A percentile compares a stretch with the other conserved stretches of the same genome.
Conservation (phyloP, 2,888 invertebrate genomes). For the Lasioglossum pauxillum region DNA sequence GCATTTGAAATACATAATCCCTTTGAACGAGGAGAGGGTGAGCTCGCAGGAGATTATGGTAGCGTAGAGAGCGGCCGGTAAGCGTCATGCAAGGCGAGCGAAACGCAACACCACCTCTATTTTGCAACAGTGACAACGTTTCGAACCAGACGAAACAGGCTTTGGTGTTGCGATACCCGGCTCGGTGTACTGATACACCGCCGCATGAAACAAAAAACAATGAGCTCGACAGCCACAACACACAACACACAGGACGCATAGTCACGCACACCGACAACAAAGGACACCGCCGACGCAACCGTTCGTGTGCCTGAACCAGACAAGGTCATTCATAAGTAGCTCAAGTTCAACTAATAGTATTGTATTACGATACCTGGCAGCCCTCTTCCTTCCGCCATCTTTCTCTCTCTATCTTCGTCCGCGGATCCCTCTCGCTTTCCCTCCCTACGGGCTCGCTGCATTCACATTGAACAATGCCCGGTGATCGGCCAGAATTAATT, state of each 20-base stretch:
- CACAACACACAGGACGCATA: slow-evolving; percentile 44
- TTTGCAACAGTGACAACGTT: slow-evolving; percentile 48
- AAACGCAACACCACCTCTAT: slow-evolving; percentile 44
- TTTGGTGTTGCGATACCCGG: slow-evolving; percentile 48
- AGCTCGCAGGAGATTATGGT: neutral
- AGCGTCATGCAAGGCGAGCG: neutral
- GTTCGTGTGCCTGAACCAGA: slow-evolving; percentile 62
- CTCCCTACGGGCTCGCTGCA: slow-evolving; percentile 19
- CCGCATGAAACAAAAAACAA: slow-evolving; percentile 30
- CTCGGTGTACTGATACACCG: slow-evolving; percentile 29
- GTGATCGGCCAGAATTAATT: neutral
- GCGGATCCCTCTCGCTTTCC: slow-evolving; percentile 25
- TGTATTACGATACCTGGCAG: slow-evolving; percentile 76
- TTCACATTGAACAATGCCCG: slow-evolving; percentile 24
- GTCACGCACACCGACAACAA: slow-evolving; percentile 42
- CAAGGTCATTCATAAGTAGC: slow-evolving; percentile 82
- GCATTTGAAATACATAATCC: neutral
- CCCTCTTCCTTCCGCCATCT: slow-evolving; percentile 69
- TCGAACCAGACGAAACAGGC: slow-evolving; percentile 44
- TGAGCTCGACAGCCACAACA: slow-evolving; percentile 36
- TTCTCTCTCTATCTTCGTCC: slow-evolving; percentile 52
- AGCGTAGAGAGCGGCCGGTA: neutral
- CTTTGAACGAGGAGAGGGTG: neutral
- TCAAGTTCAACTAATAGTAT: slow-evolving; percentile 81
- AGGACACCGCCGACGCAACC: slow-evolving; percentile 34